These are phyloP conservation scores for Acipenser transmontanus DNA, from an alignment of 2,797 vertebrate genomes.

Conservation along the genomic window DNA sequence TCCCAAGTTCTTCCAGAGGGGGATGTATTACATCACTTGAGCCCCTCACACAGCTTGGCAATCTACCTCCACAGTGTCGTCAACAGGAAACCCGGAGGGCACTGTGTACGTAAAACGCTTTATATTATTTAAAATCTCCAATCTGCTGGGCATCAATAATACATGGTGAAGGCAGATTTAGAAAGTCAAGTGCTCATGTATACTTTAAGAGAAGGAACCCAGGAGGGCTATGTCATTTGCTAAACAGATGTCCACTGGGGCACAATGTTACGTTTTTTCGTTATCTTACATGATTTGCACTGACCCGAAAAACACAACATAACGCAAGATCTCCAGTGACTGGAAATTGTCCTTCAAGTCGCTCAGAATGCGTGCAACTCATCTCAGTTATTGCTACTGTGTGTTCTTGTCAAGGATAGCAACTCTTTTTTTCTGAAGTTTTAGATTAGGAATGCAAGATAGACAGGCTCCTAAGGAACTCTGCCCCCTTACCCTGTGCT, in stretches of 20 bases:
- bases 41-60: neutral
- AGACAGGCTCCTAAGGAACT: neutral
- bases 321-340: neutral
- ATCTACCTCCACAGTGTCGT: slow-evolving; percentile 5
- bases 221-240: slow-evolving; percentile 15
- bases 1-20: too few species aligned
- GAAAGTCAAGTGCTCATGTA: slow-evolving; percentile 32
- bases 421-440: neutral
- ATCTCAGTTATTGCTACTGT: neutral
- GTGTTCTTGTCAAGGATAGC: neutral
- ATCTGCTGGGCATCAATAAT: slow-evolving; percentile 36
- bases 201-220: slow-evolving; percentile 26
- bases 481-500: slow-evolving; percentile 25
- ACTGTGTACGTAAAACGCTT: slow-evolving; percentile 5
- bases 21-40: neutral
- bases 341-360: neutral
- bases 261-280: slow-evolving; percentile 24
- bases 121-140: slow-evolving; percentile 31
- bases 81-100: slow-evolving; percentile 12
- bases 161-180: slow-evolving; percentile 21
- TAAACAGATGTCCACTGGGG: slow-evolving; percentile 27
- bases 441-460: slow-evolving; percentile 9
- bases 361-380: neutral
- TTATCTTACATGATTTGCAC: slow-evolving; percentile 26
- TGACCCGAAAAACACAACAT: neutral